Base-by-base conservation (phyloP, 2,113 vertebrate genomes). In the Dipodomys merriami region DNA sequence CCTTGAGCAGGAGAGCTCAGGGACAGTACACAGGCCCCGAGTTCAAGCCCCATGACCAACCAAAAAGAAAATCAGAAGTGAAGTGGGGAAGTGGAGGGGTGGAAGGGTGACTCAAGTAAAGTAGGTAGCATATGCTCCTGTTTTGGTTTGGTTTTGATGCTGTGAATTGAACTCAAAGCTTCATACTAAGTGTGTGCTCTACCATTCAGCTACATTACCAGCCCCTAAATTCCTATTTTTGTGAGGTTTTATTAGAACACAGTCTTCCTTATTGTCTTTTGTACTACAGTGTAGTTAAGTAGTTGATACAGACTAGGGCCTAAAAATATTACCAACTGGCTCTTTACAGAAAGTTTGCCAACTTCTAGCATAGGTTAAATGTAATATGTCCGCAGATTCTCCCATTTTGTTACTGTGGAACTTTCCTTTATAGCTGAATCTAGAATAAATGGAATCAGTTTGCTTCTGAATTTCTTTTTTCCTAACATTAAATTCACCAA, bases 101-200 rank as follows among this genome's bases (percentile, higher is more conserved):
- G 53, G 35, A 95, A 93, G 87, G 62, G 16, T 15, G 68, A 86
- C 33, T 39, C 60, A 84, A n/a, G 18, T 83, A 69, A 73, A 39
- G 30, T 53, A 72, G 18, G 73, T 64, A 8, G 18, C 44, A 68
- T 79, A 76, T 73, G 7, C 18, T 80, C 20, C 44, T 83, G 25
- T 6, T 83, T 33, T 67, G 0, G 9, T 64, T 68, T 85, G 3
- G 13, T 73, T 77, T 65, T 77, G 27, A 9, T 49, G 22, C 35
- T 12, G 6, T 30, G 22, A 49, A 23, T 2, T 39, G 2, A 73
- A 15, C 13, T 29, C 57, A 72, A 53, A 20, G 27, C 8, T 30
- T 69, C 68, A 8, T 29, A 18, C 23, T 29, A 62, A n/a, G 4
- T 39, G n/a, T 82, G 22, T 49, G 2, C 29, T 64, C 15, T 64